A percentile compares a stretch with the other conserved stretches of the same genome.
Evolutionary conservation across 2,797 vertebrate species (phyloP).

Genomic region (Sebastes vulpes): DNA sequence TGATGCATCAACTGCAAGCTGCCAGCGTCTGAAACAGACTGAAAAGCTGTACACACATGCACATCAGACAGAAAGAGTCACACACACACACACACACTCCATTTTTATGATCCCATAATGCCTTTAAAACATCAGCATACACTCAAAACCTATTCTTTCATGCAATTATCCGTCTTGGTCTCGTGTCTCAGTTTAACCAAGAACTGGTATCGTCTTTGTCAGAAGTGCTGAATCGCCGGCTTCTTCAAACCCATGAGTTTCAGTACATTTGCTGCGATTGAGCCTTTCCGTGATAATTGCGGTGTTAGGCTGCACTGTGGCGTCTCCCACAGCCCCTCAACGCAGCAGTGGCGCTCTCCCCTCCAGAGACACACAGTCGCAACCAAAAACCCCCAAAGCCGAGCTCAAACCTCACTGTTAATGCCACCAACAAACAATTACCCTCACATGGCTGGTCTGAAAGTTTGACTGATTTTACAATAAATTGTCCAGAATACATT

Average conservation of each 20-base stretch:
- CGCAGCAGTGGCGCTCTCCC: constrained; percentile 46
- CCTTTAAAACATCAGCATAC: constrained; percentile 13
- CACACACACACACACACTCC: not conserved
- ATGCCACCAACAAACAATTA: constrained; percentile 64
- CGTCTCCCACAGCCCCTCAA: constrained; percentile 49
- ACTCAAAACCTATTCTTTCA: constrained; percentile 12
- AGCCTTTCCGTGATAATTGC: constrained; percentile 71
- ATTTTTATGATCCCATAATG: constrained; percentile 41
- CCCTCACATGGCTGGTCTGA: constrained; percentile 24
- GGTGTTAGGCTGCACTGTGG: constrained; percentile 57
- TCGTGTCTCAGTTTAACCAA: constrained; percentile 30
- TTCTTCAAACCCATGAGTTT: constrained; percentile 29
- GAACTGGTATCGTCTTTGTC: constrained; percentile 30
- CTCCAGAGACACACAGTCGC: constrained; percentile 81
- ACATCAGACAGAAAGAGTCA: not conserved
- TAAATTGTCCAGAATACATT: constrained; percentile 17
- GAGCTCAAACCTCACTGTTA: constrained; percentile 55
- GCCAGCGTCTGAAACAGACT: constrained; percentile 21
- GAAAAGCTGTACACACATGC: constrained; percentile 9
- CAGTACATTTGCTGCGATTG: constrained; percentile 43
- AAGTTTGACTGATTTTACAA: constrained; percentile 33
- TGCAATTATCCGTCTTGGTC: constrained; percentile 39
- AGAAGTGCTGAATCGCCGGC: constrained; percentile 60
- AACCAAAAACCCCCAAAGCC: constrained; percentile 79
- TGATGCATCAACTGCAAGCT: constrained; percentile 60